Conservation (phyloP, 2,797 vertebrate genomes). For the Eulemur mongoz region DNA sequence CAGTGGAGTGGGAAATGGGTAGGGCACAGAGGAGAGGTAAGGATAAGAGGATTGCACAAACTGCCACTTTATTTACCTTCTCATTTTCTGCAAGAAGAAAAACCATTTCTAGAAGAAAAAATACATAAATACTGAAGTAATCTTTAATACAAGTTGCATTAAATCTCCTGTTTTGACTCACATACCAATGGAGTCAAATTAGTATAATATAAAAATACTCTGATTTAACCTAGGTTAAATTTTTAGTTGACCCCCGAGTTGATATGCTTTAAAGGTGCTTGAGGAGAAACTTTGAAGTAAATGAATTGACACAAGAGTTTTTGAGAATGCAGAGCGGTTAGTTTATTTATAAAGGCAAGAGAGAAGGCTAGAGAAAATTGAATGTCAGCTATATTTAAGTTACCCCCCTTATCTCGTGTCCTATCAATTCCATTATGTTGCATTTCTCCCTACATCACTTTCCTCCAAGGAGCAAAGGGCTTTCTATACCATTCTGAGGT, state of each 20-base stretch:
- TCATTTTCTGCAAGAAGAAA: background rate
- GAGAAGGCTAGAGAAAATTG: background rate
- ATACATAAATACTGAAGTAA: background rate
- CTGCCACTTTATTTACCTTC: background rate
- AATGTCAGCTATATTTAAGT: background rate
- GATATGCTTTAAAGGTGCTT: background rate
- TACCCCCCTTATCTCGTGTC: background rate
- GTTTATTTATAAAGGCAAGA: background rate
- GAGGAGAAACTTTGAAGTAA: background rate
- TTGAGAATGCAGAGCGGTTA: background rate
- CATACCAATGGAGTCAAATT: background rate
- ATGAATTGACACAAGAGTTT: background rate
- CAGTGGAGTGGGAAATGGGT: background rate
- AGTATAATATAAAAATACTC: background rate
- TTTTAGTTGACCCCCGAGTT: background rate
- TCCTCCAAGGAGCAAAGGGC: background rate
- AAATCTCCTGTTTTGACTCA: background rate
- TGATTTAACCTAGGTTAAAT: background rate
- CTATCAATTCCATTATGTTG: background rate
- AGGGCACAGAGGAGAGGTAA: background rate
- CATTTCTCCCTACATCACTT: background rate
- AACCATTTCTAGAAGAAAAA: background rate
- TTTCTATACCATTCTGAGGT: background rate
- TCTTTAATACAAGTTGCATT: background rate
- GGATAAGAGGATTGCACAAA: background rate